Percentiles rank a stretch among this genome's conserved stretches.
These are phyloP conservation scores for Eremophila alpestris DNA, from an alignment of 2,797 vertebrate species.

Conservation along the genomic window DNA sequence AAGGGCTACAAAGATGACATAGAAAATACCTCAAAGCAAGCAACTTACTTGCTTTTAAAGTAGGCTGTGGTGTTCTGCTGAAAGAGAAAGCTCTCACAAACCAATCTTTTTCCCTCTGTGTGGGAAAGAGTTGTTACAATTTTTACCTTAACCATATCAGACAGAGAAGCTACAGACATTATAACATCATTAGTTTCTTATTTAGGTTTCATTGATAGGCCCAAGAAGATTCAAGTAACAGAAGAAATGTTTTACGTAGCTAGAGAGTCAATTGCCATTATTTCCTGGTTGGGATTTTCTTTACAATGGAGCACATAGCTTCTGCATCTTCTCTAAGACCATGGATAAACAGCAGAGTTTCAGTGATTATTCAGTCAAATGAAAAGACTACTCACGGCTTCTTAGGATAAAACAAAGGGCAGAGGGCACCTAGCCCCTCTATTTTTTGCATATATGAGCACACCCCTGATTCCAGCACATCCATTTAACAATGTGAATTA, in stretches of 20 bases:
- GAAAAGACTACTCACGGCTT: background rate
- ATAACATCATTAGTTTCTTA: background rate
- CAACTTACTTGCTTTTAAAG: background rate
- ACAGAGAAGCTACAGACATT: background rate
- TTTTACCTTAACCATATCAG: background rate
- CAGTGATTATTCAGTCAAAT: background rate
- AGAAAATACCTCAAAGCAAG: background rate
- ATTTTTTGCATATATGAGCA: background rate
- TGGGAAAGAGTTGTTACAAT: rapidly evolving
- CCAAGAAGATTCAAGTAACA: background rate
- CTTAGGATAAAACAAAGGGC: background rate
- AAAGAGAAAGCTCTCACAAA: background rate
- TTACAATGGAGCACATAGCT: background rate
- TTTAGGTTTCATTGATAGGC: background rate
- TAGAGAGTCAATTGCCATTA: background rate
- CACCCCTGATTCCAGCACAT: background rate
- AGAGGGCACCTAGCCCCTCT: background rate
- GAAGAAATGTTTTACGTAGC: background rate
- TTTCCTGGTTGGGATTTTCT: background rate
- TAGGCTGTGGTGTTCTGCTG: background rate
- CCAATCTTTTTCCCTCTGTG: background rate
- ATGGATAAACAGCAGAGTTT: background rate
- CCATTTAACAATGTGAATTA: background rate
- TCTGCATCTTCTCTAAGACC: background rate
- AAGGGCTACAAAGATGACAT: background rate